Conservation (phyloP, 2,888 invertebrate species). For the Agelastica alni region DNA sequence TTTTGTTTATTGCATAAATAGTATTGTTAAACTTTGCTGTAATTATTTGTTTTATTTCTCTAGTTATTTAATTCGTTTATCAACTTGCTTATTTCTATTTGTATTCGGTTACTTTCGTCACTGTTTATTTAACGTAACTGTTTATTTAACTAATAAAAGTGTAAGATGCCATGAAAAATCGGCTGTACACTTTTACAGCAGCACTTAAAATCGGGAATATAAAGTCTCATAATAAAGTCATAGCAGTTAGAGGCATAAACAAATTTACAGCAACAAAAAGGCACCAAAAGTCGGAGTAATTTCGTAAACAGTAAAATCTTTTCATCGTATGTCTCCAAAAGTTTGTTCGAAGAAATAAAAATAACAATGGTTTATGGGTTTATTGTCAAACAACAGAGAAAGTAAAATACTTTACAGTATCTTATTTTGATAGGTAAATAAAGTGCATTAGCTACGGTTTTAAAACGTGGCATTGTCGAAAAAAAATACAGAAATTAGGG, state of each 20-base stretch:
- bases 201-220: conserved; percentile 36
- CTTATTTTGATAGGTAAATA: conserved; percentile 23
- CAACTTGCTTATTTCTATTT: too few relatives aligned
- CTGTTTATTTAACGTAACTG: too few relatives aligned
- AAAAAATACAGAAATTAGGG: conserved; percentile 16
- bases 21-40: too few relatives aligned
- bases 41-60: too few relatives aligned
- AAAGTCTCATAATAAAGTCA: conserved; percentile 41
- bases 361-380: conserved; percentile 39
- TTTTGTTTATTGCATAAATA: too few relatives aligned
- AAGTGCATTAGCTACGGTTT: conserved; percentile 27
- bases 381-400: conserved; percentile 40
- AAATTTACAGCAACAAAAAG: conserved; percentile 40
- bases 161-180: too few relatives aligned
- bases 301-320: conserved; percentile 42
- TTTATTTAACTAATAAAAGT: too few relatives aligned
- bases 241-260: conserved; percentile 36
- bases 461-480: conserved; percentile 15
- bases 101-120: too few relatives aligned
- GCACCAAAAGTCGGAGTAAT: conserved; percentile 33
- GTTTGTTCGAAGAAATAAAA: conserved; percentile 38
- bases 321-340: conserved; percentile 36
- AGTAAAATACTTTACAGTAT: conserved; percentile 39
- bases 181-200: conserved; percentile 26
- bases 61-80: too few relatives aligned